Conservation (phyloP, 2,888 invertebrate genomes). For the Meteorus cinctellus region DNA sequence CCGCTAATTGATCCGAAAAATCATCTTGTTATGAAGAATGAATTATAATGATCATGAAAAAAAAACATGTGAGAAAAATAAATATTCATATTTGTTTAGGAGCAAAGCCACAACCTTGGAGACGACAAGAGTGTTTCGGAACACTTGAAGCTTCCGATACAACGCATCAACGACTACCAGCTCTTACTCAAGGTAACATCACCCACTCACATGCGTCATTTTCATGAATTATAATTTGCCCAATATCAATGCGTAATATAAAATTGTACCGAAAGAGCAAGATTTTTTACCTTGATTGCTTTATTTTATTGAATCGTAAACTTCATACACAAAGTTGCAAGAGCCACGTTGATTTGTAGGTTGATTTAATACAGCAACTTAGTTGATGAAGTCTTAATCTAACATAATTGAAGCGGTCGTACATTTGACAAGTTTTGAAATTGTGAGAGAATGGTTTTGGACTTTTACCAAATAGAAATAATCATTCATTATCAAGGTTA, state of each 20-base stretch:
- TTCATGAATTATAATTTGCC: neutral
- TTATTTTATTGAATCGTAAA: neutral
- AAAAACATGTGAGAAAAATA: slow-evolving; percentile 2
- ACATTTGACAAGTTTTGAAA: slow-evolving; percentile 3
- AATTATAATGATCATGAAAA: neutral
- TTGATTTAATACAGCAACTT: neutral
- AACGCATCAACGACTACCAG: slow-evolving; percentile 97
- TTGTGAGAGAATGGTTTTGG: neutral
- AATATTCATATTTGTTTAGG: slow-evolving; percentile 76
- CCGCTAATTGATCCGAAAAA: neutral
- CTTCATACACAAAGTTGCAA: neutral
- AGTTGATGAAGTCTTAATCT: neutral
- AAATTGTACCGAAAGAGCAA: neutral
- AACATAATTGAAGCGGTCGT: neutral
- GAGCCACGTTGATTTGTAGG: neutral
- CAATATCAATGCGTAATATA: neutral
- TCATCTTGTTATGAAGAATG: neutral
- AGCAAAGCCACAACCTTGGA: slow-evolving; percentile 86
- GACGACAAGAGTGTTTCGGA: slow-evolving; percentile 93
- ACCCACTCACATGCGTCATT: neutral
- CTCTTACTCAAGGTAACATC: slow-evolving; percentile 88
- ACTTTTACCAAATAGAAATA: slow-evolving; percentile 3
- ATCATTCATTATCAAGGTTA: slow-evolving; percentile 19
- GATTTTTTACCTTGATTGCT: no score
- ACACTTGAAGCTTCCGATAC: slow-evolving; percentile 94